Conservation (phyloP, 2,113 vertebrate species). For the Bubalus kerabau region DNA sequence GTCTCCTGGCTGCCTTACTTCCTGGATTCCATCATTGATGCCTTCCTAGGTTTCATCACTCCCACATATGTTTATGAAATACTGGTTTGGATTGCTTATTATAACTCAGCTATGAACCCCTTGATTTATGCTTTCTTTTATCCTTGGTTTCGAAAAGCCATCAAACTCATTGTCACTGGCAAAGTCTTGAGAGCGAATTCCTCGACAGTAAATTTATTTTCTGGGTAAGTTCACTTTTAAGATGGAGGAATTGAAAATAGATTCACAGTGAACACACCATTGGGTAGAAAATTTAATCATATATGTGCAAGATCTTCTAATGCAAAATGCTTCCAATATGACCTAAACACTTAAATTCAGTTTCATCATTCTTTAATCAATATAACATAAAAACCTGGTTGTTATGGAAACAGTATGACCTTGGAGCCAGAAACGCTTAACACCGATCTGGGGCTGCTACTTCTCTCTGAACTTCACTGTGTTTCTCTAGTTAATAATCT, state of each 20-base stretch:
- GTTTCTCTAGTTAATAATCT: background rate
- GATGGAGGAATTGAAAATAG: background rate
- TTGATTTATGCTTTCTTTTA: background rate
- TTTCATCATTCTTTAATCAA: background rate
- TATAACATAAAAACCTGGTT: background rate
- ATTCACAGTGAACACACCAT: accelerated
- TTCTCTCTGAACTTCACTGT: background rate
- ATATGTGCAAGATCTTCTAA: background rate
- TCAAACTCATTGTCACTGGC: background rate
- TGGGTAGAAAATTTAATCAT: background rate
- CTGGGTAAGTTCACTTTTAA: background rate
- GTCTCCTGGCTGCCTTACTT: constrained; percentile 63
- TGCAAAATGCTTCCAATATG: background rate
- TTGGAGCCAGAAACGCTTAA: background rate
- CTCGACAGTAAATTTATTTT: background rate
- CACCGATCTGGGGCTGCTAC: background rate
- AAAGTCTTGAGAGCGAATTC: background rate
- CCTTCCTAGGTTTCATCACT: constrained; percentile 57
- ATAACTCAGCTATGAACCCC: constrained; percentile 27
- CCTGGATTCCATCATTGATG: constrained; percentile 39
- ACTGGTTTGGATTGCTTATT: constrained; percentile 64
- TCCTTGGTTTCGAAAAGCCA: background rate
- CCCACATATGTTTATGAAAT: constrained; percentile 59
- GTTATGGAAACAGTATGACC: background rate
- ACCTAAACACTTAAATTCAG: background rate